Base-by-base conservation (phyloP, 2,888 invertebrate genomes). In the Pollenia labialis region DNA sequence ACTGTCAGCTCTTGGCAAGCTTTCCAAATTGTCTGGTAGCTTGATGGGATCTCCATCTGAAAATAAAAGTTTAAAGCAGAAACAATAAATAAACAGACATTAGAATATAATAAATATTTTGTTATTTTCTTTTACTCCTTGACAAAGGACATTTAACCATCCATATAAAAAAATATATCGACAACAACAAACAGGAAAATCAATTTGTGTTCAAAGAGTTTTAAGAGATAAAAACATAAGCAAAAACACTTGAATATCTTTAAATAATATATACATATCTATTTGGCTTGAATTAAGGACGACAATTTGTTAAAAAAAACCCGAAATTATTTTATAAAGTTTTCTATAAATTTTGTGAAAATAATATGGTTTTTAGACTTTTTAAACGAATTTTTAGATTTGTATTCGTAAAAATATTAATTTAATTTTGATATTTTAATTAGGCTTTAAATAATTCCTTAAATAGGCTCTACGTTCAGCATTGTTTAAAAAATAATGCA, bases 11-110 rank as follows among this genome's bases (percentile, higher is more conserved):
- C 97, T 96, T 90, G 97, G 98, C 93, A 99, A 95, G 93, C 97
- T 97, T 94, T 98, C 98, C 95, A 98, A 95, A 95, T 98, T 98
- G 94, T 98, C 98, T 87, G 98, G 98, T 92, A 98, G 95, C 94
- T 98, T 98, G 94, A 98, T 98, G 91, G 97, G 97, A 94, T 97
- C 97, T 92, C 97, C 97, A 95, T 97, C 97, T 97, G 95, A 56
- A 94, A 94, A 88, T 74, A 84, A 87, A 85, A 89, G 81, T 89
- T 89, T 79, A 82, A 87, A 89, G n/a, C 84, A 81, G 74, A 85
- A 82, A 81, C 68, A 87, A 79, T 79, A 85, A 85, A 81, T 72
- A 85, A 76, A 81, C 71, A 76, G 60, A 81, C 75, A 76, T 76
- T 81, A 71, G 75, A 81, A 71, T 77, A 76, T 52, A 75, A 83